phyloP scores from a whole-genome alignment of 2,888 invertebrate species.

The Poecilus cupreus region DNA sequence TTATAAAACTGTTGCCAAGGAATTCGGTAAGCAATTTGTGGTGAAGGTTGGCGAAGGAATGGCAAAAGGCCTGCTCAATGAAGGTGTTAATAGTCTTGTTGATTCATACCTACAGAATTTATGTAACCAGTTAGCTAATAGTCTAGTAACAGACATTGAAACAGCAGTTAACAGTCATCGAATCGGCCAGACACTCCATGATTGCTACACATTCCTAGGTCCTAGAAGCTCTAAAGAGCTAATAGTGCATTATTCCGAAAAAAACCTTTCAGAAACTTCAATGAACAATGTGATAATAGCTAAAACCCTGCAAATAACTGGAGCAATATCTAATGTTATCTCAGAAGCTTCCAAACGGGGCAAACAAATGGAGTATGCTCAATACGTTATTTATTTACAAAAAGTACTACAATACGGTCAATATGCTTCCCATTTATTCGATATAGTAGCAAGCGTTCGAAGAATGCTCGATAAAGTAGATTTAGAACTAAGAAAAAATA shows the following conservation, averaged over 20 bases:
- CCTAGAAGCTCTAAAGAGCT: constrained; percentile 20
- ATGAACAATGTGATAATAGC: not conserved
- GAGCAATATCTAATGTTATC: not conserved
- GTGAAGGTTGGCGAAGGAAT: constrained; percentile 56
- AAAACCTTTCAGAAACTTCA: constrained; percentile 3
- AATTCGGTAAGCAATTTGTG: constrained; percentile 52
- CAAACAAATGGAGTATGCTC: not conserved
- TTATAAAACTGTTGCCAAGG: constrained; percentile 37
- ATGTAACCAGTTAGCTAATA: constrained; percentile 48
- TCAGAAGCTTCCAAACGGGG: not conserved
- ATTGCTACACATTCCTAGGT: constrained; percentile 41
- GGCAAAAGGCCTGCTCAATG: constrained; percentile 50
- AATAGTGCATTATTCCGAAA: constrained; percentile 52
- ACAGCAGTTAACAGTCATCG: constrained; percentile 8
- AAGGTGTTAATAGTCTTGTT: constrained; percentile 50
- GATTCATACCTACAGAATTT: constrained; percentile 57
- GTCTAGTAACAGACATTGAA: constrained; percentile 42
- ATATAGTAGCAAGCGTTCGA: constrained; percentile 39
- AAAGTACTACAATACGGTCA: not conserved
- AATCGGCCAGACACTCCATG: constrained; percentile 7
- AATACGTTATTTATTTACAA: not conserved
- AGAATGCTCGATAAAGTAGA: constrained; percentile 47
- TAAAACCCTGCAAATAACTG: not conserved
- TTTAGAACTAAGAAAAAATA: constrained; percentile 25
- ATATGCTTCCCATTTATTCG: not conserved